Conservation (phyloP, 2,797 vertebrate species). For the Hylomyscus alleni region DNA sequence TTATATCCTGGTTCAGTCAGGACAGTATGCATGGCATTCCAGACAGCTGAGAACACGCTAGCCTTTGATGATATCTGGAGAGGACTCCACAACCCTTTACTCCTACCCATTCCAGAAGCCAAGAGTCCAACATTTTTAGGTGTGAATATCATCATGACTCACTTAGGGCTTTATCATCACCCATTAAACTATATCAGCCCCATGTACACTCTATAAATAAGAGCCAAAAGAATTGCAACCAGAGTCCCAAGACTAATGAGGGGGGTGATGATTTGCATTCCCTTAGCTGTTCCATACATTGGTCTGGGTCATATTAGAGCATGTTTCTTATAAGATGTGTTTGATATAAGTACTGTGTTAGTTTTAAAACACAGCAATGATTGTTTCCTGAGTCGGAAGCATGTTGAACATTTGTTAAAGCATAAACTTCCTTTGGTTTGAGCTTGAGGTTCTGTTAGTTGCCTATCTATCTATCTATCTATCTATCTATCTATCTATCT, state of each 20-base stretch:
- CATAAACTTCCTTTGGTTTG: neutral
- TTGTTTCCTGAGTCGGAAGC: constrained; percentile 43
- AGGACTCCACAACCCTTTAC: constrained; percentile 25
- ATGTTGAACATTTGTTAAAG: neutral
- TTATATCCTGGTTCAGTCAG: constrained; percentile 1
- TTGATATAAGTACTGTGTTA: neutral
- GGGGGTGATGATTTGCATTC: neutral
- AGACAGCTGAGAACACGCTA: constrained; percentile 64
- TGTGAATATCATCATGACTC: constrained; percentile 64
- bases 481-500: neutral
- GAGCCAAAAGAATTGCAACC: neutral
- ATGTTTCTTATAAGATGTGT: neutral
- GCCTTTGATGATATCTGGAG: neutral
- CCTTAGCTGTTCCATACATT: neutral
- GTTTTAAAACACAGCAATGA: constrained; percentile 35
- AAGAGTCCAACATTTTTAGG: constrained; percentile 47
- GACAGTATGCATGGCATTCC: constrained; percentile 60
- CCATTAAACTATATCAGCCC: constrained; percentile 16
- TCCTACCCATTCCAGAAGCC: constrained; percentile 26
- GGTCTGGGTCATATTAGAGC: neutral
- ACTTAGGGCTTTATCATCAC: neutral
- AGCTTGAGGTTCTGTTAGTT: neutral
- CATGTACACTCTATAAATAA: neutral
- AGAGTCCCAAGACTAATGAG: neutral
- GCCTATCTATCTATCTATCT: neutral